Conservation (phyloP, 2,888 invertebrate species). For the Diachrysia chrysitis region DNA sequence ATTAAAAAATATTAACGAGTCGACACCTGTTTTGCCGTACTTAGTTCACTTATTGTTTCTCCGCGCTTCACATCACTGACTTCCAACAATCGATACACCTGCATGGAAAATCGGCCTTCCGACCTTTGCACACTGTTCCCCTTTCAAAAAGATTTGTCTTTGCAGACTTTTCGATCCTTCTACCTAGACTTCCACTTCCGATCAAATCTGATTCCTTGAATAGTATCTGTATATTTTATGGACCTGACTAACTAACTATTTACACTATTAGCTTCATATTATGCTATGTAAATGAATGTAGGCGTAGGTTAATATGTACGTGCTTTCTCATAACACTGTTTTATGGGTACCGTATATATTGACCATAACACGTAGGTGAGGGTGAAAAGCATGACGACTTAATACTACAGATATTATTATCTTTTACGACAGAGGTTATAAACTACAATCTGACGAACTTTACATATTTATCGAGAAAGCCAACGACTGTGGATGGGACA, state of each 20-base stretch:
- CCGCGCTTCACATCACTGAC: conserved; percentile 41
- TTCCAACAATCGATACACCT: conserved; percentile 52
- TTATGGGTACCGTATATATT: background rate
- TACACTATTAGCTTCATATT: background rate
- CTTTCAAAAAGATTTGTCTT: background rate
- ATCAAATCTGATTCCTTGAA: too few relatives aligned
- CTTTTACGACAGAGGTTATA: conserved; percentile 30
- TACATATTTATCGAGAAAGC: conserved; percentile 41
- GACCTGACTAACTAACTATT: too few relatives aligned
- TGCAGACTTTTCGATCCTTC: too few relatives aligned
- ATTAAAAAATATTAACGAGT: too few relatives aligned
- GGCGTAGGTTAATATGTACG: too few relatives aligned
- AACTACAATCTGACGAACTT: conserved; percentile 36
- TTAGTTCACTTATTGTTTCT: conserved; percentile 45
- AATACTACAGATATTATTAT: conserved; percentile 21
- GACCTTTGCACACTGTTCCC: conserved; percentile 25
- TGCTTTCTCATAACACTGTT: background rate
- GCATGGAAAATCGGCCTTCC: conserved; percentile 52
- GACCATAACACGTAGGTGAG: conserved; percentile 3
- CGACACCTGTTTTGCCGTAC: conserved; percentile 22
- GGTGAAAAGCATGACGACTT: conserved; percentile 29
- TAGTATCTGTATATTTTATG: too few relatives aligned
- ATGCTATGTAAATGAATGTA: background rate
- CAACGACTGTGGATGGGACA: background rate
- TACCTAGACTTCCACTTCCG: too few relatives aligned